Evolutionary conservation across 2,113 vertebrate genomes (phyloP), one percentile per base, ranked within the genome.

Genomic region (Tragelaphus scriptus): DNA sequence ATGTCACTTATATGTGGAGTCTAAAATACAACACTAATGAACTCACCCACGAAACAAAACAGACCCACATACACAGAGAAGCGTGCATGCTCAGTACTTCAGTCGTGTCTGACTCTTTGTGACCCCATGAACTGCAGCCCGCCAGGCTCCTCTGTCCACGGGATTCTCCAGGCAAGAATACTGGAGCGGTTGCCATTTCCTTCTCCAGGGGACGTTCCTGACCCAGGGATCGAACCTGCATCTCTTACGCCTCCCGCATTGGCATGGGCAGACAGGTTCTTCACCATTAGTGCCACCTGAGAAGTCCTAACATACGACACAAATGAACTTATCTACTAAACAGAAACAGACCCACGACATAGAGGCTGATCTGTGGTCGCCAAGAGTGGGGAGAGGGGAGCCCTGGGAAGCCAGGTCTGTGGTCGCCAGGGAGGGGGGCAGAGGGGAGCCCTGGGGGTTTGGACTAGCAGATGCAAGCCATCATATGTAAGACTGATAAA

Each of bases 21-120:
- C 32, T n/a, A 10, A 68, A 19, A 4, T 8, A 65, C 63, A n/a
- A 2, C 32, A 68, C 32, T 2, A 19, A 68, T 2, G 30, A 68
- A 1, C 2, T n/a, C 65, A n/a, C 5, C 65, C 19, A 19, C 0
- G 0, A 5, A 68, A 68, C 16, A n/a, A n/a, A 32, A n/a, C 63
- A n/a, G 63, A 68, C 32, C 63, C 63, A 19, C 63, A 68, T 5
- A 30, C 63, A 8, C 1, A 68, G 63, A 68, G 63, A 68, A 17
- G 63, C 32, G 0, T 5, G 32, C 7, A 0, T 10, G 32, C 32
- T 36, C 65, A 11, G 32, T 10, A 4, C 4, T 2, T 10, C 32
- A 68, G 65, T 36, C 8, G 2, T 36, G 65, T 68, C 32, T 10
- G 17, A 21, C 65, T 68, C 65, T 36, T 0, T 1, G 32, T 0